Conservation (phyloP, 2,888 invertebrate species). For the Hemistola chrysoprasaria region DNA sequence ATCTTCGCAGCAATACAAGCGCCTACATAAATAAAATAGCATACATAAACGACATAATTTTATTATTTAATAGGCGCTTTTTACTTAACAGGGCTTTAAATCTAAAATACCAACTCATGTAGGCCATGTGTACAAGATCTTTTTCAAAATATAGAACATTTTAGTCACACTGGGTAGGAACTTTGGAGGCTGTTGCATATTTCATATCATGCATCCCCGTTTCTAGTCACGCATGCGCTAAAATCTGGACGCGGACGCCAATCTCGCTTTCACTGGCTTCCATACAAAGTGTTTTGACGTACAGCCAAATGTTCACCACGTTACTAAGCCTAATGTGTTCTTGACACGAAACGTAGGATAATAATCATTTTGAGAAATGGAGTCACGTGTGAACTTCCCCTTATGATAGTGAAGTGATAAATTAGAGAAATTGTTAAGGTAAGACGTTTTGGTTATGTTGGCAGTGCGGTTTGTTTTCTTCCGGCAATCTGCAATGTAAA, state of each 20-base stretch:
- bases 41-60: no score
- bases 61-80: no score
- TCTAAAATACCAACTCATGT: no score
- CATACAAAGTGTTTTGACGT: conserved; percentile 73
- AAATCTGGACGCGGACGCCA: conserved; percentile 68
- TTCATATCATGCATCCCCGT: conserved; percentile 46
- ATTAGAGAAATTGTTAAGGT: conserved; percentile 53
- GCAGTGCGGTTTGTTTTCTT: conserved; percentile 35
- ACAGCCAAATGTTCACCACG: conserved; percentile 57
- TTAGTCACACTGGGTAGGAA: conserved; percentile 27
- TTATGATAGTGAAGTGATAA: conserved; percentile 70
- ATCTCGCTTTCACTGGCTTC: conserved; percentile 55
- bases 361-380: conserved; percentile 55
- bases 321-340: conserved; percentile 68
- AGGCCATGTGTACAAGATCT: no score
- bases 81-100: no score
- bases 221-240: conserved; percentile 68
- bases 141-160: no score
- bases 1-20: no score
- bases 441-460: conserved; percentile 49
- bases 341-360: conserved; percentile 70
- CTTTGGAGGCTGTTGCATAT: conserved; percentile 37
- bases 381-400: conserved; percentile 59
- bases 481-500: conserved; percentile 20
- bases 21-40: no score